Conservation (phyloP, 30 jellyfish, hydroid and myxozoan species). For the Pelagia noctiluca region DNA sequence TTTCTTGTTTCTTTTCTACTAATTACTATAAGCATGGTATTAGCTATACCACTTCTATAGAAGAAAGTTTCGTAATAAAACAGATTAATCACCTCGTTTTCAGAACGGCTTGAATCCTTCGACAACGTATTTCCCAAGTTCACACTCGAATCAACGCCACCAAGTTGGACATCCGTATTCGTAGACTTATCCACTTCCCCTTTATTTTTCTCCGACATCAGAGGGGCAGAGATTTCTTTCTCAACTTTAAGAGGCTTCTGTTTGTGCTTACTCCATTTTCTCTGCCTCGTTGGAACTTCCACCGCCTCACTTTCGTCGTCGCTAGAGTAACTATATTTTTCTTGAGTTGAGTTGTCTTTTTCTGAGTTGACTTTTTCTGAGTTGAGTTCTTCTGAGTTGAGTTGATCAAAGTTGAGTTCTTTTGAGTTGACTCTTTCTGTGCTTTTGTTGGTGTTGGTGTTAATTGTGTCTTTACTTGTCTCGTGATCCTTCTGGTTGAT, state of each 20-base stretch:
- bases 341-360: neutral
- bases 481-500: neutral
- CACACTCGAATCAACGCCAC: too few species aligned
- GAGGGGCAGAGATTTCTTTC: neutral
- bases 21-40: too few species aligned
- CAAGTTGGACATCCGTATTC: too few species aligned
- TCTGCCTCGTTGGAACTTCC: neutral
- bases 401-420: neutral
- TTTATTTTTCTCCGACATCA: too few species aligned
- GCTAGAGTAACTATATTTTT: neutral
- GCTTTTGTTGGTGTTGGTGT: too few species aligned
- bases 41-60: too few species aligned
- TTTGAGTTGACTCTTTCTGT: neutral
- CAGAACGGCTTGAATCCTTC: too few species aligned
- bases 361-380: neutral
- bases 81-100: too few species aligned
- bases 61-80: too few species aligned
- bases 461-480: conserved; percentile 31
- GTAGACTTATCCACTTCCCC: too few species aligned
- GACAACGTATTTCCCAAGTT: too few species aligned
- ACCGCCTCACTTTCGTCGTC: conserved; percentile 16
- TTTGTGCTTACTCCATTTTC: neutral
- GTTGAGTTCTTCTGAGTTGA: conserved; percentile 3
- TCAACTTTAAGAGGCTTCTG: neutral
- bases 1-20: too few species aligned